Evolutionary conservation across 2,888 invertebrate genomes (phyloP).

Genomic region (Chromoteleia sp.): DNA sequence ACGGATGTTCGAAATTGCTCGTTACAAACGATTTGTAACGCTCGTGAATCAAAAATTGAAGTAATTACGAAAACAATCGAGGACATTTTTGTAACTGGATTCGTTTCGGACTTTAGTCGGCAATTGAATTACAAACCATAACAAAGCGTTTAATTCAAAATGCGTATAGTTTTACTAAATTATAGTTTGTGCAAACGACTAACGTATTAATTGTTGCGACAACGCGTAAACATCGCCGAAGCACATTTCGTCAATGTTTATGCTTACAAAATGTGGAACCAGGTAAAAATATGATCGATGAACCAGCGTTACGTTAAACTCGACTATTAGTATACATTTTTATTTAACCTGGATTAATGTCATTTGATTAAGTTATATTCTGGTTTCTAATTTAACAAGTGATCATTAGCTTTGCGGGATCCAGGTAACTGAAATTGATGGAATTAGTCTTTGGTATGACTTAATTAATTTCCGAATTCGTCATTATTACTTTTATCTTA

Average conservation of each 20-base stretch:
- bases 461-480: too few species aligned
- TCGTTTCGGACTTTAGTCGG: not conserved
- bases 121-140: not conserved
- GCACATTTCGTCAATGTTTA: constrained; percentile 42
- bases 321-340: constrained; percentile 11
- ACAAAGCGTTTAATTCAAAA: not conserved
- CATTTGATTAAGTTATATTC: constrained; percentile 2
- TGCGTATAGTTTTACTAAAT: constrained; percentile 8
- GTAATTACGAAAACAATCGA: constrained; percentile 10
- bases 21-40: constrained; percentile 54
- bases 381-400: not conserved
- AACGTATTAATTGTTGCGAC: constrained; percentile 33
- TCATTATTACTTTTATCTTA: too few species aligned
- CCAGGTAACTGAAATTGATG: too few species aligned
- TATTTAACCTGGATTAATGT: constrained; percentile 12
- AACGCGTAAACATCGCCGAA: constrained; percentile 26
- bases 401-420: too few species aligned
- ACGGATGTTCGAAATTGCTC: constrained; percentile 61
- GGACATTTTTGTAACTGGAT: not conserved
- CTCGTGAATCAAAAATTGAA: constrained; percentile 40
- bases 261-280: constrained; percentile 29
- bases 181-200: constrained; percentile 29
- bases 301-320: constrained; percentile 7
- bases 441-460: too few species aligned
- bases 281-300: too few species aligned